phyloP scores from a whole-genome alignment of 2,113 vertebrate species.

The Cheilinus undulatus region DNA sequence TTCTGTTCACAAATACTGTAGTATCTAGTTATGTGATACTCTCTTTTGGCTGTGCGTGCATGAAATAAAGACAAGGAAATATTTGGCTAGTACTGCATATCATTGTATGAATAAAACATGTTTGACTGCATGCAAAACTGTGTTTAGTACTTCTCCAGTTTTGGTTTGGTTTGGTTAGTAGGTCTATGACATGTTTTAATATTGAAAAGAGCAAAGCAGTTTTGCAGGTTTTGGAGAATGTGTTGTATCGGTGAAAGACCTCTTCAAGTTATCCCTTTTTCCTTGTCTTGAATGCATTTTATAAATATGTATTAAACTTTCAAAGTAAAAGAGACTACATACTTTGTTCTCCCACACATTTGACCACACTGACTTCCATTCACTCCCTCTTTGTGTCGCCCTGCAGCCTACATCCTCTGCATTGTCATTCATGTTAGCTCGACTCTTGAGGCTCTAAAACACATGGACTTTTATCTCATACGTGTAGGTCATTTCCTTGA shows the following conservation, averaged over 20 bases:
- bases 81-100: conserved; percentile 69
- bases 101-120: conserved; percentile 81
- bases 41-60: conserved; percentile 47
- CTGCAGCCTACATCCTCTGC: conserved; percentile 7
- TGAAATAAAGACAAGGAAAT: conserved; percentile 63
- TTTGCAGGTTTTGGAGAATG: conserved; percentile 11
- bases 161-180: conserved; percentile 64
- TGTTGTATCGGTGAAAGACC: conserved; percentile 1
- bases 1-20: conserved; percentile 50
- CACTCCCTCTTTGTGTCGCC: conserved; percentile 12
- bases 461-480: conserved; percentile 75
- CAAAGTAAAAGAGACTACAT: not conserved
- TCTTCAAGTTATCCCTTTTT: not conserved
- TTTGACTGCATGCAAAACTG: conserved; percentile 74
- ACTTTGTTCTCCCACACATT: not conserved
- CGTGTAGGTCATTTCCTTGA: conserved; percentile 68
- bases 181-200: conserved; percentile 56
- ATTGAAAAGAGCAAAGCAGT: conserved; percentile 35
- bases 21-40: conserved; percentile 56
- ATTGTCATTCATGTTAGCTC: conserved; percentile 51
- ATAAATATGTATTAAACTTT: not conserved
- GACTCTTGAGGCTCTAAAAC: conserved; percentile 60
- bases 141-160: conserved; percentile 70
- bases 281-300: not conserved
- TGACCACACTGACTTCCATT: not conserved